Evolutionary conservation across 2,113 vertebrate species (phyloP).

Genomic region (Ciconia boyciana): DNA sequence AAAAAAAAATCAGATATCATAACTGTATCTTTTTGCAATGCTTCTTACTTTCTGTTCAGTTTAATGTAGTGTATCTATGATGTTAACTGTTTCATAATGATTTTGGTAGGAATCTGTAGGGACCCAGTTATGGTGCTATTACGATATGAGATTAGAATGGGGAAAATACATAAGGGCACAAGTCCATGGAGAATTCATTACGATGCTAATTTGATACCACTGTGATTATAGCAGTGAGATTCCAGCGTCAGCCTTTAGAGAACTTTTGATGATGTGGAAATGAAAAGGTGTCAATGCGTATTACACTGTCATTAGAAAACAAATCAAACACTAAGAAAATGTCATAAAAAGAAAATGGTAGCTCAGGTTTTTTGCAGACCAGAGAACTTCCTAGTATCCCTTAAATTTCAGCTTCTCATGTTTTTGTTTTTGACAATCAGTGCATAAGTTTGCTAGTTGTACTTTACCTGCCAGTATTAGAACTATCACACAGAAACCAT

Average conservation of each 20-base stretch:
- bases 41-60: not conserved
- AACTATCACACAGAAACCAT: not conserved
- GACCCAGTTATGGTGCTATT: constrained; percentile 44
- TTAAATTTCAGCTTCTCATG: not conserved
- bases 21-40: constrained; percentile 1
- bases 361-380: not conserved
- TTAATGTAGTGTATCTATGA: not conserved
- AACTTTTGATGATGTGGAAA: constrained; percentile 22
- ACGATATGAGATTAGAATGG: constrained; percentile 32
- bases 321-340: not conserved
- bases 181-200: constrained; percentile 46
- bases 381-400: not conserved
- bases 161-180: constrained; percentile 19
- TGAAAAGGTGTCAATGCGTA: constrained; percentile 24
- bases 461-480: not conserved
- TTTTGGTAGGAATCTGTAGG: constrained; percentile 25
- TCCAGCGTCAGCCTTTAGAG: constrained; percentile 36
- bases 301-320: not conserved
- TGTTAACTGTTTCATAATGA: constrained; percentile 35
- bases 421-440: not conserved
- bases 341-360: not conserved
- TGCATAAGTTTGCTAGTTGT: not conserved
- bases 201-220: constrained; percentile 45
- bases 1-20: not conserved
- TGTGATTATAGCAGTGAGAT: constrained; percentile 34